Conservation (phyloP, 1,140 invertebrate genomes). For the Papilio helenus region DNA sequence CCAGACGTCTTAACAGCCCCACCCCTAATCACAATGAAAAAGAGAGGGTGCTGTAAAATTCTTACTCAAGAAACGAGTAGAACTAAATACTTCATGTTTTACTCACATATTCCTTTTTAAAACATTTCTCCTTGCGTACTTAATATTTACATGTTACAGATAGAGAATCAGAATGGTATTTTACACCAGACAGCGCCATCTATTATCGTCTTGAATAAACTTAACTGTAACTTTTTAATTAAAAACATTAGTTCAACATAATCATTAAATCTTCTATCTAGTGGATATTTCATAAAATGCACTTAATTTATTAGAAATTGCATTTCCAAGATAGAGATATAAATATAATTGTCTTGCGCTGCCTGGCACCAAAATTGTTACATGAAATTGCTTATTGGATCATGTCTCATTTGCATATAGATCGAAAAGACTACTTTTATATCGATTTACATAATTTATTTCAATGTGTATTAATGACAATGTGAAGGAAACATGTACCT, state of each 20-base stretch:
- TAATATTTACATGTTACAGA: too few species aligned
- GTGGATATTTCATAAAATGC: too few species aligned
- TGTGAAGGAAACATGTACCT: too few species aligned
- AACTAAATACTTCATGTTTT: too few species aligned
- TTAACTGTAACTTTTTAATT: background rate
- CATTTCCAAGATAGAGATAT: background rate
- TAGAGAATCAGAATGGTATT: background rate
- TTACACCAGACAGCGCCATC: background rate
- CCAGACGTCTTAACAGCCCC: too few species aligned
- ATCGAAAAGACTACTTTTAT: background rate
- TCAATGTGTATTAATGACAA: background rate
- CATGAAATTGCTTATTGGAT: slow-evolving; percentile 30
- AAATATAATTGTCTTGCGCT: background rate
- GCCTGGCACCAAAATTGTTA: background rate
- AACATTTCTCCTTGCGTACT: too few species aligned
- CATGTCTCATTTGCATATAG: slow-evolving; percentile 30
- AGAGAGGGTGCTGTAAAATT: too few species aligned
- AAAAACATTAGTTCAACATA: too few species aligned
- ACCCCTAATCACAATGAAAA: too few species aligned
- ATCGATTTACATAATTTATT: background rate
- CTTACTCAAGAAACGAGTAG: too few species aligned
- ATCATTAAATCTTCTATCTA: too few species aligned
- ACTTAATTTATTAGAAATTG: background rate
- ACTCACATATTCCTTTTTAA: too few species aligned
- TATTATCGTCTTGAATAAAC: background rate